Percentiles rank a stretch among this genome's conserved stretches.
These are phyloP conservation scores for Junco hyemalis DNA, from an alignment of 2,113 vertebrate species.

Conservation along the genomic window DNA sequence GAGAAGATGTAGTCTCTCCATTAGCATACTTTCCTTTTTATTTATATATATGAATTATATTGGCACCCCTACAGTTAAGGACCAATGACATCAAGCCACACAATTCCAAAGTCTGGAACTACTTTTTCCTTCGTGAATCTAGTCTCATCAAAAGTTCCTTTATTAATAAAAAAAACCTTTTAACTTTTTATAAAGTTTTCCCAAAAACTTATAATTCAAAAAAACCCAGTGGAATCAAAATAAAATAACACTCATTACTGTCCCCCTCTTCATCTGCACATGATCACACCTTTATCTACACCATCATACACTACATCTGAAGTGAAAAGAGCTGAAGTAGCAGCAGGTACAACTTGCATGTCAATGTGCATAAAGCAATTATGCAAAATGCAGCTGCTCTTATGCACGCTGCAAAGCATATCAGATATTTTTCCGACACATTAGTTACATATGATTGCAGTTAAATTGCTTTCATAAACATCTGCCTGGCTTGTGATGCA, in stretches of 20 bases:
- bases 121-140: background rate
- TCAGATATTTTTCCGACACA: background rate
- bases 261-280: background rate
- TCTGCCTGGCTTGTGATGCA: background rate
- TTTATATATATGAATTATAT: background rate
- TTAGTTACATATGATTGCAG: slow-evolving; percentile 40
- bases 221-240: background rate
- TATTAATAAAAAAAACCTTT: background rate
- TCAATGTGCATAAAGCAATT: slow-evolving; percentile 35
- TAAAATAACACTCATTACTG: background rate
- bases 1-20: background rate
- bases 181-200: background rate
- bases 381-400: slow-evolving; percentile 27
- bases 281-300: background rate
- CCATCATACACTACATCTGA: background rate
- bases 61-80: background rate
- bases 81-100: background rate
- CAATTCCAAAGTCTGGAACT: background rate
- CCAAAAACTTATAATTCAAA: background rate
- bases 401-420: background rate
- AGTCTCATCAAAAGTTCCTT: background rate
- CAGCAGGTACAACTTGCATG: background rate
- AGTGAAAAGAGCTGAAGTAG: background rate
- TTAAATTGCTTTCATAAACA: slow-evolving; percentile 39
- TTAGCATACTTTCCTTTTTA: background rate